phyloP scores from a whole-genome alignment of 1,140 invertebrate genomes.

The Episyrphus balteatus region DNA sequence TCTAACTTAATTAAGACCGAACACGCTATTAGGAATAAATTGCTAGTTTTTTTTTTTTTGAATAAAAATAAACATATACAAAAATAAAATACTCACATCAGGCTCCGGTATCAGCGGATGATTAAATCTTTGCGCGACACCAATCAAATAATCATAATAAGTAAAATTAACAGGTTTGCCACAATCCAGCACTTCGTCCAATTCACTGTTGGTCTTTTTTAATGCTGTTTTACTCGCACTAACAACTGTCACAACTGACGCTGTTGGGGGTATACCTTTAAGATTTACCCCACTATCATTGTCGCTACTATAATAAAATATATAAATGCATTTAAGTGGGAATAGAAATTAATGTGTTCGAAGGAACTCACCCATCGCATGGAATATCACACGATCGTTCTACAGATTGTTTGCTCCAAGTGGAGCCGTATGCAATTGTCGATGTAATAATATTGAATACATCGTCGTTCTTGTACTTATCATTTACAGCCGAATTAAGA shows the following conservation, averaged over 20 bases:
- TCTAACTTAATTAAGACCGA: too few relatives aligned
- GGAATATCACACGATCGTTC: slow-evolving; percentile 6
- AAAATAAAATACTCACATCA: slow-evolving; percentile 27
- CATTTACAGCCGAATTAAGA: slow-evolving; percentile 1
- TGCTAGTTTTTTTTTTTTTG: neutral
- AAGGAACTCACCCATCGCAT: neutral
- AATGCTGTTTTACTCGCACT: neutral
- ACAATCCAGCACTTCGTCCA: slow-evolving; percentile 63
- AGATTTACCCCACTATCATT: neutral
- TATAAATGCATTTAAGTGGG: neutral
- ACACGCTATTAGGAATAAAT: neutral
- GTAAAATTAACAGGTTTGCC: slow-evolving; percentile 80
- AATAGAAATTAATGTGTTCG: neutral
- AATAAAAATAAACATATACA: too few relatives aligned
- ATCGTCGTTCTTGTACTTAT: slow-evolving; percentile 40
- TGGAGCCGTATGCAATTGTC: slow-evolving; percentile 46
- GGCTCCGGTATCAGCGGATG: slow-evolving; percentile 57
- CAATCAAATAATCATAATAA: slow-evolving; percentile 76
- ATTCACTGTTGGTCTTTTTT: slow-evolving; percentile 38
- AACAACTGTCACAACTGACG: neutral
- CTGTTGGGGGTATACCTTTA: neutral
- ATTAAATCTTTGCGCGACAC: slow-evolving; percentile 61
- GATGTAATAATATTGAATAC: slow-evolving; percentile 55
- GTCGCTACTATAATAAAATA: neutral
- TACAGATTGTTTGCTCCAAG: slow-evolving; percentile 45